A percentile compares a stretch with the other conserved stretches of the same genome.
These are phyloP conservation scores for Girardinichthys multiradiatus DNA, from an alignment of 2,113 vertebrate genomes.

Conservation along the genomic window DNA sequence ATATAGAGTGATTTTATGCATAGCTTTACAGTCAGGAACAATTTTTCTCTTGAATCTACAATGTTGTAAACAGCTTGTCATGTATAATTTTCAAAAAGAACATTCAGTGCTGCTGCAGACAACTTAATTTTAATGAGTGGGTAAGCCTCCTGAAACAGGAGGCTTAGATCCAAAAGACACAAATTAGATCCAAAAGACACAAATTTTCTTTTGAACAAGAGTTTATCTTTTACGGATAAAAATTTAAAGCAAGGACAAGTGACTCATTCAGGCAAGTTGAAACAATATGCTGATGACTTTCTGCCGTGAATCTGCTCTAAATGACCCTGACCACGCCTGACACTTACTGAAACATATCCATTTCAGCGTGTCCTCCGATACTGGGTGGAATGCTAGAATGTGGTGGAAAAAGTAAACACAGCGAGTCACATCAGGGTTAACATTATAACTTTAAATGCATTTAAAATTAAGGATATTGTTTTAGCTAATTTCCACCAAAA, in stretches of 20 bases:
- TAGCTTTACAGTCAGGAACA: neutral
- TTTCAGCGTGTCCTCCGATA: constrained; percentile 12
- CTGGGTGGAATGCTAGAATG: constrained; percentile 61
- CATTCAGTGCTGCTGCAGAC: neutral
- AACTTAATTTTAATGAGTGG: neutral
- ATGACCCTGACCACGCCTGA: constrained; percentile 46
- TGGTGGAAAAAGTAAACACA: constrained; percentile 61
- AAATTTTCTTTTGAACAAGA: neutral
- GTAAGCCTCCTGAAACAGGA: neutral
- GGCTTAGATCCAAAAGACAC: too few relatives aligned
- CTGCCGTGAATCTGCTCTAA: constrained; percentile 35
- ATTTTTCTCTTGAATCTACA: neutral
- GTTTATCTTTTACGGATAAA: neutral
- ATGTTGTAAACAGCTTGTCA: constrained; percentile 1
- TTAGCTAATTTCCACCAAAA: too few relatives aligned
- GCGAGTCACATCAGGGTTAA: constrained; percentile 50
- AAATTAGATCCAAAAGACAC: too few relatives aligned
- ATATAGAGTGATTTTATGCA: neutral
- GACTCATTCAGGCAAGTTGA: constrained; percentile 59
- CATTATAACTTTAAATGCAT: constrained; percentile 23
- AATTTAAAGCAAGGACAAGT: constrained; percentile 42
- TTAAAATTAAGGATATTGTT: too few relatives aligned
- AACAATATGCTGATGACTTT: constrained; percentile 57
- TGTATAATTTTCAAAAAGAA: constrained; percentile 3
- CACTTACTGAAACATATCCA: constrained; percentile 7